Conservation (phyloP, 2,797 vertebrate genomes). For the Denticeps clupeoides region DNA sequence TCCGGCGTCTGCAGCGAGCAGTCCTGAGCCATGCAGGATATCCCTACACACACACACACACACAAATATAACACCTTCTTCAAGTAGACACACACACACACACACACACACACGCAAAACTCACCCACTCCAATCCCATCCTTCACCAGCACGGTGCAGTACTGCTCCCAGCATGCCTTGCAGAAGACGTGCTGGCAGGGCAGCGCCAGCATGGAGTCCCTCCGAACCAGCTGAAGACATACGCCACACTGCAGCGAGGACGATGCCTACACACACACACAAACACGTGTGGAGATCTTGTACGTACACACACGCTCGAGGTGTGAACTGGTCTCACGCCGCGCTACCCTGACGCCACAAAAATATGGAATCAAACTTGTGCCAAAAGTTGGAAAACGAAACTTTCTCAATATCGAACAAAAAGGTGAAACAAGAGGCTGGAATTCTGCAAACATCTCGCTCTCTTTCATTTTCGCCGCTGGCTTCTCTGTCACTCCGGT, state of each 20-base stretch:
- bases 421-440: too few species aligned
- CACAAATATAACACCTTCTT: neutral
- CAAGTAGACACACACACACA: neutral
- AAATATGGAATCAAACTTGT: too few species aligned
- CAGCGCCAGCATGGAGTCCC: conserved; percentile 83
- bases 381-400: too few species aligned
- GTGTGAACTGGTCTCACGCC: too few species aligned
- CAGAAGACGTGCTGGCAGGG: conserved; percentile 97
- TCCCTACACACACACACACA: conserved; percentile 53
- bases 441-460: too few species aligned
- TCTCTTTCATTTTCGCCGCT: too few species aligned
- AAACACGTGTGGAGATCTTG: neutral
- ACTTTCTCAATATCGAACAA: too few species aligned
- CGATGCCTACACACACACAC: conserved; percentile 50
- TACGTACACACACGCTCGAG: neutral
- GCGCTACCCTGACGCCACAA: too few species aligned
- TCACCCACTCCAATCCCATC: conserved; percentile 93
- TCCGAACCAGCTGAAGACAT: conserved; percentile 92
- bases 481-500: too few species aligned
- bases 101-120: conserved; percentile 33
- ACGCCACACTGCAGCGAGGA: conserved; percentile 91
- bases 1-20: conserved; percentile 90
- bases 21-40: conserved; percentile 98
- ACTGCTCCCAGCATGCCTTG: conserved; percentile 98
- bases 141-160: conserved; percentile 94